These are phyloP conservation scores for Lepilemur septentrionalis DNA, from an alignment of 2,797 vertebrate genomes.

Conservation along the genomic window DNA sequence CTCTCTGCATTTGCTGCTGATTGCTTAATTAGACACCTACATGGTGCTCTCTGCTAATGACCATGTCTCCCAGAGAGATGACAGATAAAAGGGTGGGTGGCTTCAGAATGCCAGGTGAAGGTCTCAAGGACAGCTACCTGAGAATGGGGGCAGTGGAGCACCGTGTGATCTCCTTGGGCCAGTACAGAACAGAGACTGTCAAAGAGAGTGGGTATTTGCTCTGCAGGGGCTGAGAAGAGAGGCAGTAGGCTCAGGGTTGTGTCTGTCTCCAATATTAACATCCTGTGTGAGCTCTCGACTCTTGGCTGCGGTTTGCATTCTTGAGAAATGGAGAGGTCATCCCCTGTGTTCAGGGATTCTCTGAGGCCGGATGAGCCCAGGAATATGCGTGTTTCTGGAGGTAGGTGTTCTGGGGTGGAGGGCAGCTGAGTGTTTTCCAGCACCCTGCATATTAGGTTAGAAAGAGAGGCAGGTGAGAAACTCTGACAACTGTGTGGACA, in stretches of 20 bases:
- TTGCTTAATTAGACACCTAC: conserved; percentile 72
- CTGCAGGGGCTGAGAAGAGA: not conserved
- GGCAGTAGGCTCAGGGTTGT: not conserved
- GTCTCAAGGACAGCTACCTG: not conserved
- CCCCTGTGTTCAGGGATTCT: not conserved
- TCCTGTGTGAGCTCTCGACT: not conserved
- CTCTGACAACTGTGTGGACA: not conserved
- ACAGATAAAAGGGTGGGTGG: conserved; percentile 35
- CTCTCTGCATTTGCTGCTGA: conserved; percentile 41
- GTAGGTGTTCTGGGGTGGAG: not conserved
- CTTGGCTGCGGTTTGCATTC: not conserved
- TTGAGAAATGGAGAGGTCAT: not conserved
- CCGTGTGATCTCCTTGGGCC: not conserved
- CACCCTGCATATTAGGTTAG: not conserved
- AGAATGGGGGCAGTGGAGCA: not conserved
- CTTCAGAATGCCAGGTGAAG: not conserved
- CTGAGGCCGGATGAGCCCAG: not conserved
- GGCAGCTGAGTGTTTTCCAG: not conserved
- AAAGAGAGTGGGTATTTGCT: not conserved
- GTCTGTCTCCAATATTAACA: not conserved
- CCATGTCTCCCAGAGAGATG: not conserved
- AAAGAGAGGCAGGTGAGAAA: not conserved
- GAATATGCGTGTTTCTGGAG: not conserved
- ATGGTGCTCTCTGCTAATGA: conserved; percentile 64
- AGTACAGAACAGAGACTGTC: not conserved